A percentile compares a stretch with the other conserved stretches of the same genome.
These are phyloP conservation scores for Adelosebastes latens DNA, from an alignment of 2,797 vertebrate species.

Conservation along the genomic window DNA sequence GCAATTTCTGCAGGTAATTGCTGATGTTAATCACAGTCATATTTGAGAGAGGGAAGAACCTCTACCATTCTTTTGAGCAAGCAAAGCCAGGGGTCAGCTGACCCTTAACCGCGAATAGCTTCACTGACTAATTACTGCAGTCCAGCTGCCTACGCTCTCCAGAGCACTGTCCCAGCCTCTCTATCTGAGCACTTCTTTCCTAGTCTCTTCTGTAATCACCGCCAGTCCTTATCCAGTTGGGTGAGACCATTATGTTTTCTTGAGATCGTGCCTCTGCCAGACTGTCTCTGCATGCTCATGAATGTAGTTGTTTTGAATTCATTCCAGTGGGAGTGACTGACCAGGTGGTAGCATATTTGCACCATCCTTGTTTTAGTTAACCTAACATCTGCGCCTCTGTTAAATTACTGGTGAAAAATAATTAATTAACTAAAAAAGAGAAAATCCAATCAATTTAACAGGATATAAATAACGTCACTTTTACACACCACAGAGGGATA, in stretches of 20 bases:
- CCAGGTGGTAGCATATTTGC: slow-evolving; percentile 14
- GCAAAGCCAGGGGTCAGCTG: slow-evolving; percentile 66
- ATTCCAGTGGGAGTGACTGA: neutral
- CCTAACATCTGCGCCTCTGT: neutral
- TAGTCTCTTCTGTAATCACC: slow-evolving; percentile 50
- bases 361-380: neutral
- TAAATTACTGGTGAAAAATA: slow-evolving; percentile 10
- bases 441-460: neutral
- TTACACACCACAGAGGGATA: neutral
- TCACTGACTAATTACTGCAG: slow-evolving; percentile 75
- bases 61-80: slow-evolving; percentile 51
- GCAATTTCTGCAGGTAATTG: slow-evolving; percentile 68
- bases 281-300: slow-evolving; percentile 5
- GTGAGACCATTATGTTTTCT: slow-evolving; percentile 16
- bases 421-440: neutral
- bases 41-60: slow-evolving; percentile 54
- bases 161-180: slow-evolving; percentile 35
- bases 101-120: slow-evolving; percentile 56
- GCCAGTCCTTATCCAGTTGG: slow-evolving; percentile 42
- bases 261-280: slow-evolving; percentile 7
- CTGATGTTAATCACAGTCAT: slow-evolving; percentile 75
- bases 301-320: slow-evolving; percentile 19
- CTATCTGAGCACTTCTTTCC: slow-evolving; percentile 16
- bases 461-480: neutral
- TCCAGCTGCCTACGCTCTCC: slow-evolving; percentile 57